phyloP scores from a whole-genome alignment of 2,888 invertebrate genomes.

The Chelonus formosanus region DNA sequence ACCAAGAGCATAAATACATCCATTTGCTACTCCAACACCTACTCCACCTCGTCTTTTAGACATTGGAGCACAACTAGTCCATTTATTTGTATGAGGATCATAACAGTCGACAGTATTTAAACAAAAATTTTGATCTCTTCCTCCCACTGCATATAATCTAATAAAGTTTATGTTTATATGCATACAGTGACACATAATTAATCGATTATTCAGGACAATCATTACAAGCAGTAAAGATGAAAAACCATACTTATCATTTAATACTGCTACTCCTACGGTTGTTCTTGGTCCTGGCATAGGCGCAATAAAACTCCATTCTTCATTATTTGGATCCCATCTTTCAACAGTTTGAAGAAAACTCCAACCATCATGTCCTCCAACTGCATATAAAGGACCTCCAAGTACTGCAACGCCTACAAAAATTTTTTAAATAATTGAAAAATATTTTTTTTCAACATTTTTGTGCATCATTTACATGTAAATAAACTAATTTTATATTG shows the following conservation, averaged over 20 bases:
- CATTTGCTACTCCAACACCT: slow-evolving; percentile 88
- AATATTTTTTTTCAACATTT: not conserved
- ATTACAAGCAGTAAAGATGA: no score
- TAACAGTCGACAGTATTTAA: slow-evolving; percentile 88
- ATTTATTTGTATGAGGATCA: slow-evolving; percentile 78
- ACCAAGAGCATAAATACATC: slow-evolving; percentile 89
- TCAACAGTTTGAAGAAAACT: slow-evolving; percentile 94
- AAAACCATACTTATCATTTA: slow-evolving; percentile 72
- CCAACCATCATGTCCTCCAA: slow-evolving; percentile 96
- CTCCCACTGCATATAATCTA: slow-evolving; percentile 90
- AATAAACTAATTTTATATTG: not conserved
- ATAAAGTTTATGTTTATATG: not conserved
- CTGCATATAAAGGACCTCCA: slow-evolving; percentile 88
- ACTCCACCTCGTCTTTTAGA: slow-evolving; percentile 86
- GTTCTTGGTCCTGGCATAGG: slow-evolving; percentile 89
- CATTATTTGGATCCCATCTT: slow-evolving; percentile 88
- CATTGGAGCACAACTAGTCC: slow-evolving; percentile 90
- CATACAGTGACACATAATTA: no score
- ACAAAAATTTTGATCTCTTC: slow-evolving; percentile 90
- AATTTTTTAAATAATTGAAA: slow-evolving; percentile 3
- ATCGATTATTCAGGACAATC: no score
- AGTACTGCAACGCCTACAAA: slow-evolving; percentile 75
- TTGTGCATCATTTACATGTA: no score
- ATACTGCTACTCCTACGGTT: slow-evolving; percentile 89
- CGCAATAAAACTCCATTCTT: slow-evolving; percentile 89